Evolutionary conservation across 2,888 invertebrate species (phyloP), one percentile per base, ranked within the genome.

Genomic region (Agelastica alni): DNA sequence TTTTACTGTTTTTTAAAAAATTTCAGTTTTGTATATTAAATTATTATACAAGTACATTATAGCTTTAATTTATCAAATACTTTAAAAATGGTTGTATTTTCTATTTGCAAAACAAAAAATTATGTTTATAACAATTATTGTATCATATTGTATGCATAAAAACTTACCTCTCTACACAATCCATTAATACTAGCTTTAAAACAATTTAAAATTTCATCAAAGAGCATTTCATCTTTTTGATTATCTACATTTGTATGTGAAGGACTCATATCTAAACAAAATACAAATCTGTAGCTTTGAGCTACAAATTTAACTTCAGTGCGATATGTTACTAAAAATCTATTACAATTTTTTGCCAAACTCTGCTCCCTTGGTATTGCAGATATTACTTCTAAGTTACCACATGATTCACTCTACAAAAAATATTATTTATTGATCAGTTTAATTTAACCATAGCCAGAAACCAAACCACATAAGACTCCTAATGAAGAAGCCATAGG

Each of bases 231-330:
- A 9, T 82, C 83, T 66, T 80, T 78, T 65, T 83, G 80, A 63
- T 82, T 81, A 71, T 85, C 88, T 59, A 88, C 85, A 54, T 86
- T 83, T 41, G 87, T 84, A 53, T 86, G 80, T 1, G 90, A 90
- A 6, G 90, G 89, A 71, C 89, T 89, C 72, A 91, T 81, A 75
- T 91, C 91, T 54, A 91, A 78, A 63, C 89, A 85, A 70, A 87
- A 88, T 39, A 87, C 88, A 62, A 89, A 81, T 59, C 86, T 79
- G 72, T 91, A 90, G 56, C 81, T 81, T 62, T 85, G 82, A 13
- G 89, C 84, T 31, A 91, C 75, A 74, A 88, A 89, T 64, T 84
- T 83, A 26, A 89, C 78, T 57, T 80, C 78, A 34, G 86, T 84
- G 18, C 80, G 72, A 30, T 81, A 77, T 13, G 81, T 80, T 51